phyloP scores from a whole-genome alignment of 2,797 vertebrate genomes.

The Notolepis coatsorum region DNA sequence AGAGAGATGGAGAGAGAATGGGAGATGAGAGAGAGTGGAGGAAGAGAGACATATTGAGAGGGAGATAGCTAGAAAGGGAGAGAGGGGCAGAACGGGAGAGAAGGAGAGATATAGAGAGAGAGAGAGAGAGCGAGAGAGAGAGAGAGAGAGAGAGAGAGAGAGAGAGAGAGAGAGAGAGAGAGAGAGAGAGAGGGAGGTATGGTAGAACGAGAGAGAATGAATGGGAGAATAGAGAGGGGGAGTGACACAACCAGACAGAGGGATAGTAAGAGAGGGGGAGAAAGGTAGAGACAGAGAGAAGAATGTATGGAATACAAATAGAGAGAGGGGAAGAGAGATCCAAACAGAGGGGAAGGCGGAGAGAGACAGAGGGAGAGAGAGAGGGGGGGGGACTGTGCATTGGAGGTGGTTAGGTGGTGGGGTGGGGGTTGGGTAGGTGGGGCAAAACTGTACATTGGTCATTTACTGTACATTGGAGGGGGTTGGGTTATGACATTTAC shows the following conservation, averaged over 20 bases:
- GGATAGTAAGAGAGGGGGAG: no score
- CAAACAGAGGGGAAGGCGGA: no score
- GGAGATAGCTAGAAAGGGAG: conserved; percentile 34
- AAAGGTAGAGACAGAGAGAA: no score
- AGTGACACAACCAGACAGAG: not conserved
- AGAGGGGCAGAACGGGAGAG: not conserved
- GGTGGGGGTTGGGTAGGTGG: no score
- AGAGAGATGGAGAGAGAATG: not conserved
- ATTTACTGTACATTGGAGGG: no score
- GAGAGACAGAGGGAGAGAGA: no score
- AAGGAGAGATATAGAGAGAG: not conserved
- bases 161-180: not conserved
- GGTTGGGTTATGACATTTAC: no score
- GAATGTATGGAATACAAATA: not conserved
- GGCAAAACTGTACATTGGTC: no score
- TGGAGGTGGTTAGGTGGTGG: no score
- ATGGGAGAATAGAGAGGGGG: not conserved
- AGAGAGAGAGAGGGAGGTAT: conserved; percentile 6
- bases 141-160: not conserved
- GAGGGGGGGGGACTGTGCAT: no score
- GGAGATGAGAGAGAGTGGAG: conserved; percentile 3
- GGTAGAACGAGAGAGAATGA: no score
- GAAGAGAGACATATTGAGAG: no score
- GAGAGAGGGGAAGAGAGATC: not conserved
- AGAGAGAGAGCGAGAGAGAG: not conserved